Conservation (phyloP, 2,797 vertebrate species). For the Falco novaeseelandiae region DNA sequence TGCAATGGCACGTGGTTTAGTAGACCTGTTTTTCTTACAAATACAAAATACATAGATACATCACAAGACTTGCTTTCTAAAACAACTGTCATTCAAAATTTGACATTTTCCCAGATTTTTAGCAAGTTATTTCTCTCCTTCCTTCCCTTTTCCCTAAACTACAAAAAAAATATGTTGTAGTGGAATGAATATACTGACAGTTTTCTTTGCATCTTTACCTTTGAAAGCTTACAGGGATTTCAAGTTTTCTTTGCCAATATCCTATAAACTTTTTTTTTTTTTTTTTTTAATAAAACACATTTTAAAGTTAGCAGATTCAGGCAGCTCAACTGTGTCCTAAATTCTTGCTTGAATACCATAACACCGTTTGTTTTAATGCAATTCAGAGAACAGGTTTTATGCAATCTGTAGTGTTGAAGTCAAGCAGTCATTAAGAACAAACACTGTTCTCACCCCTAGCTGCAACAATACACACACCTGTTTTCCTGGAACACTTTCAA, state of each 20-base stretch:
- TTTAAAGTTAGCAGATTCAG: not conserved
- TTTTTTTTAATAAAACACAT: not conserved
- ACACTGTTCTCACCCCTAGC: not conserved
- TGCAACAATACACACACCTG: slow-evolving; percentile 48
- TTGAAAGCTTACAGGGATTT: not conserved
- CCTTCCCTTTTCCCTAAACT: not conserved
- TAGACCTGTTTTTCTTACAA: not conserved
- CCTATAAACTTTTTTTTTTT: not conserved
- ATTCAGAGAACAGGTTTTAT: slow-evolving; percentile 23
- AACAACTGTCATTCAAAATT: not conserved
- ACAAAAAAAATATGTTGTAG: not conserved
- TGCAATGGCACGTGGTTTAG: not conserved
- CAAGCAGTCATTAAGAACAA: slow-evolving; percentile 52
- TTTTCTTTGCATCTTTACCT: not conserved
- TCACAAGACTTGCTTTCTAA: not conserved
- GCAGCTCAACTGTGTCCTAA: not conserved
- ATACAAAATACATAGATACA: not conserved
- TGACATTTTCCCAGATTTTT: not conserved
- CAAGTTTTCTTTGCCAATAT: not conserved
- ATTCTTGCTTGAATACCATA: not conserved
- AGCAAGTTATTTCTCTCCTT: not conserved
- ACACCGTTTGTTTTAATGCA: not conserved
- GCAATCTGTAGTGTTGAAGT: slow-evolving; percentile 43
- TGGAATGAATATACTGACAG: not conserved
- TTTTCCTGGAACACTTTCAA: slow-evolving; percentile 18